Evolutionary conservation across 2,113 vertebrate species (phyloP).

Genomic region (Cinclus cinclus): DNA sequence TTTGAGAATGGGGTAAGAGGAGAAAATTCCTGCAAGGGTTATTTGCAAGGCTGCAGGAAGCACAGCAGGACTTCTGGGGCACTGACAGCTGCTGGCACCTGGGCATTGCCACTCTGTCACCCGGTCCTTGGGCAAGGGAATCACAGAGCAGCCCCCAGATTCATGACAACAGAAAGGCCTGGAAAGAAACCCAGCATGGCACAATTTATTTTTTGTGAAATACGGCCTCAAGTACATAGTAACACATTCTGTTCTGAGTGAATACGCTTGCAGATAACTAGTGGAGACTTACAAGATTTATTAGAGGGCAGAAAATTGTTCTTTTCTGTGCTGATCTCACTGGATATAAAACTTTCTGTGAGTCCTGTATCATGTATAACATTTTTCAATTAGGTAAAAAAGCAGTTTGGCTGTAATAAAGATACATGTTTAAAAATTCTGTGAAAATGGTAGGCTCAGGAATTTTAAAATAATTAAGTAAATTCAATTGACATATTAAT

Average conservation of each 20-base stretch:
- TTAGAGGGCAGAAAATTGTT: neutral
- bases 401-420: neutral
- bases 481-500: neutral
- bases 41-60: neutral
- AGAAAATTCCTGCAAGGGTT: neutral
- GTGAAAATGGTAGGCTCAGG: neutral
- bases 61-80: neutral
- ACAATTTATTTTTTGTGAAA: neutral
- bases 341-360: neutral
- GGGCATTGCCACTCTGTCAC: fast-evolving
- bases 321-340: conserved; percentile 21
- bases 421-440: neutral
- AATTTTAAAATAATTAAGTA: neutral
- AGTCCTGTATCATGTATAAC: neutral
- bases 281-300: conserved; percentile 18
- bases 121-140: fast-evolving
- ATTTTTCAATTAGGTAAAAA: neutral
- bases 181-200: neutral
- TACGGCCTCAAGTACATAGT: neutral
- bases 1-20: neutral
- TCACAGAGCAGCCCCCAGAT: neutral
- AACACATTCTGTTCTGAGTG: neutral
- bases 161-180: neutral
- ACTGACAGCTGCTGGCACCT: fast-evolving
- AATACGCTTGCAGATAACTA: conserved; percentile 5